These are phyloP conservation scores for Bombus ignitus DNA, from an alignment of 1,140 invertebrate genomes.

Conservation along the genomic window DNA sequence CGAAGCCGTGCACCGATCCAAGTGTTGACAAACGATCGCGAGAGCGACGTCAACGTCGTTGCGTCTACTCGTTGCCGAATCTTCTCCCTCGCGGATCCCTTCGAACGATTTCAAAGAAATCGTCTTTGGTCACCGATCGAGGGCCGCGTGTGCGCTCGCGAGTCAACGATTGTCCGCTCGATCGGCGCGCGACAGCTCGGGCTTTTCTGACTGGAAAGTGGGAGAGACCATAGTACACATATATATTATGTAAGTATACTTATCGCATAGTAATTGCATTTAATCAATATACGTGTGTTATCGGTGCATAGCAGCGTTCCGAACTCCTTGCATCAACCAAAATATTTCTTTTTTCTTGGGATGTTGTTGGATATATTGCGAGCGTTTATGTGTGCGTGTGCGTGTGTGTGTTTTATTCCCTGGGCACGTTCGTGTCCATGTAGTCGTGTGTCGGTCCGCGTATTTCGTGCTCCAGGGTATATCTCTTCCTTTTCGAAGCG, in stretches of 20 bases:
- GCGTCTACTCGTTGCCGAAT: conserved; percentile 18
- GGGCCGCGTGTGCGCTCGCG: conserved; percentile 30
- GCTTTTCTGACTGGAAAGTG: conserved; percentile 78
- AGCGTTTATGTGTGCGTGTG: conserved; percentile 20
- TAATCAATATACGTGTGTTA: conserved; percentile 81
- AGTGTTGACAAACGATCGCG: conserved; percentile 42
- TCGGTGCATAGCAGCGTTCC: conserved; percentile 82
- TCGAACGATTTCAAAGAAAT: not conserved
- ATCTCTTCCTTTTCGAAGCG: not conserved
- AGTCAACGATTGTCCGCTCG: conserved; percentile 64
- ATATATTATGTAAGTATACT: conserved; percentile 83
- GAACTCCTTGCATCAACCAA: conserved; percentile 82
- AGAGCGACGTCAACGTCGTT: not conserved
- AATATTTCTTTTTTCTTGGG: conserved; percentile 66
- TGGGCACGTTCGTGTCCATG: conserved; percentile 19
- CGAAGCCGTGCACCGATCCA: conserved; percentile 46
- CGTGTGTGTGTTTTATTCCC: conserved; percentile 1
- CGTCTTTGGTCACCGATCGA: not conserved
- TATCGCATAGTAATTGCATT: conserved; percentile 82
- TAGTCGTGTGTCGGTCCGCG: conserved; percentile 29
- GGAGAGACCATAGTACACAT: conserved; percentile 84
- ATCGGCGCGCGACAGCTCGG: conserved; percentile 64
- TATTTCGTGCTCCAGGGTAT: conserved; percentile 16
- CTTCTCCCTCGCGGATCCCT: not conserved
- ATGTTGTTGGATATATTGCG: conserved; percentile 50